Base-by-base conservation (phyloP, 2,797 vertebrate species). In the Enteromius trimaculatus region DNA sequence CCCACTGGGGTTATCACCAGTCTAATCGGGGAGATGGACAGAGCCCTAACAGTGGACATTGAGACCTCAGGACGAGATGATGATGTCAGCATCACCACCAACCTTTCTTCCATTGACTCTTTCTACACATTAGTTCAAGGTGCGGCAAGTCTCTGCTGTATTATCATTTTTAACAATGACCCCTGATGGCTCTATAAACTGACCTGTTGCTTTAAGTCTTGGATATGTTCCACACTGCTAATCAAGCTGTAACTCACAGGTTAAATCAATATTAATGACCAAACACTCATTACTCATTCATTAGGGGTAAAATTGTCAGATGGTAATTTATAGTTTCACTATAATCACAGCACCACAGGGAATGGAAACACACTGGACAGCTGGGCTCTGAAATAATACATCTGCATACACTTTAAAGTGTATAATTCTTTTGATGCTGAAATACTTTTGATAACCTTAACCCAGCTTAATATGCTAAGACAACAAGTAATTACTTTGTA, bases 71-170 rank as follows among this genome's bases (percentile, higher is more conserved):
- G 96, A 89, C 94, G 97, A 84, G 98, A 99, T 8, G 98, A 99
- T 80, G 98, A 98, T 3, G 96, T 99, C 91, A 98, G 96, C 93
- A 99, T 99, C 91, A 99, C 96, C 87, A 99, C 98, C 70, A 99
- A 99, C 79, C 89, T 99, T 86, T 99, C 98, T 39, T 99, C 97
- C 1, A 95, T 99, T 13, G 97, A 99, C 92, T 97, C 97, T 5
- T 99, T 97, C 94, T 99, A 99, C 91, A 99, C 97, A 29, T 95
- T 99, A 90, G 96, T 98, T 84, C 98, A 99, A 94, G 98, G 98
- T 99, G 95, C 86, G 71, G 16, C 68, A 37, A 26, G 37, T 69
- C 78, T 62, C 31, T 49, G 42, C 21, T 51, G 31, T 81, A 34
- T 65, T 64, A 75, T 60, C 6, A n/a, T 75, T 39, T 65, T 74